phyloP scores from a whole-genome alignment of 2,113 vertebrate species.

The Leptobrachium ailaonicum region DNA sequence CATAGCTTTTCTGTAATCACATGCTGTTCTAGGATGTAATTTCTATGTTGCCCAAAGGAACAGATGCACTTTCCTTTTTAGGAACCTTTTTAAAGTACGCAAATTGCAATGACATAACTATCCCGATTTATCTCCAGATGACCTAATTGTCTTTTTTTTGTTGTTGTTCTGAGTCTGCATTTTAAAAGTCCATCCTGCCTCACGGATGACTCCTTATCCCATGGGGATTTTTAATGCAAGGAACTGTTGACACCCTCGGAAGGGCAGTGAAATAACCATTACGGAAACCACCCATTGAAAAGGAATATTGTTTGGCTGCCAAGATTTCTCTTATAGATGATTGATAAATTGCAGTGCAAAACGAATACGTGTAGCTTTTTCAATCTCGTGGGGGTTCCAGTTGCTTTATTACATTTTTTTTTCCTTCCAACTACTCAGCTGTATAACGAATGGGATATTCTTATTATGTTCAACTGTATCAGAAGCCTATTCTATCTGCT shows the following conservation, averaged over 20 bases:
- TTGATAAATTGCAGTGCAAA: constrained; percentile 13
- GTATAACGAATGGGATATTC: too few relatives aligned
- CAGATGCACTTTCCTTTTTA: constrained; percentile 21
- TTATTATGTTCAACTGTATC: too few relatives aligned
- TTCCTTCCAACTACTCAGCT: too few relatives aligned
- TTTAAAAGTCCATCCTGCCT: constrained; percentile 15
- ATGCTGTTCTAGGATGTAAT: too few relatives aligned
- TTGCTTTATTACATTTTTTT: neutral
- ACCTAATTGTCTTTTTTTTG: neutral
- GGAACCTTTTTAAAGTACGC: neutral
- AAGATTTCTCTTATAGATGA: constrained; percentile 22
- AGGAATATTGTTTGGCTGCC: constrained; percentile 15
- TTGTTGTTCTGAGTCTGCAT: neutral
- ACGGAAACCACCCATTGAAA: constrained; percentile 35
- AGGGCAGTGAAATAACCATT: constrained; percentile 37
- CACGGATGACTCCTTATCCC: constrained; percentile 16
- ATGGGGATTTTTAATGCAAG: constrained; percentile 8
- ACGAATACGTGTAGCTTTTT: neutral
- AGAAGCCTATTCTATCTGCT: too few relatives aligned
- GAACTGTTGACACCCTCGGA: constrained; percentile 37
- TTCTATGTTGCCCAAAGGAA: too few relatives aligned
- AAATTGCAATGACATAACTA: constrained; percentile 4
- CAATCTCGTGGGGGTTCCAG: neutral
- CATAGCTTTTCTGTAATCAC: too few relatives aligned
- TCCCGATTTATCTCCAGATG: neutral